These are phyloP conservation scores for Melanotaenia parkinsoni DNA, from an alignment of 2,797 vertebrate species.

Conservation along the genomic window DNA sequence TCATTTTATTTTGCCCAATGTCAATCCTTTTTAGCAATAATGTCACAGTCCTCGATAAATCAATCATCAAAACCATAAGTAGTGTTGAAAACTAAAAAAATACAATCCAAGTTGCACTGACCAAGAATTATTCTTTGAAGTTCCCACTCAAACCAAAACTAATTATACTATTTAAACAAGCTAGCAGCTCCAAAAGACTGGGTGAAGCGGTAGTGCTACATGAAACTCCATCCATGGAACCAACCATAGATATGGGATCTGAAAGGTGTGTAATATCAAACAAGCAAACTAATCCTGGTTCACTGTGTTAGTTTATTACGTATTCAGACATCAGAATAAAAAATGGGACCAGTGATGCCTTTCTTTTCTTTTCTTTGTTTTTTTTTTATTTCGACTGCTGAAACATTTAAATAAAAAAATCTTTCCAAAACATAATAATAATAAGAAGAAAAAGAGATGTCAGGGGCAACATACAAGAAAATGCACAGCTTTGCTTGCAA, in stretches of 20 bases:
- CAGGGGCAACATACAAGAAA: constrained; percentile 16
- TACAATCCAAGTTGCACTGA: constrained; percentile 7
- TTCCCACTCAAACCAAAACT: constrained; percentile 18
- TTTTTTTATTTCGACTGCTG: constrained; percentile 12
- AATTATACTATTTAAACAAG: constrained; percentile 27
- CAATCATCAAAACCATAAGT: constrained; percentile 9
- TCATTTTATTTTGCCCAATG: constrained; percentile 2
- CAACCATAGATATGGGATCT: not conserved
- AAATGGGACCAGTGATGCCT: not conserved
- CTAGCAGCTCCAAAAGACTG: not conserved
- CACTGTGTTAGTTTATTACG: not conserved
- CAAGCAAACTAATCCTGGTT: not conserved
- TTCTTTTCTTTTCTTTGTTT: not conserved
- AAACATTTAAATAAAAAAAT: not conserved
- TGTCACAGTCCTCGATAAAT: constrained; percentile 12
- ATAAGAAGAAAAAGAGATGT: constrained; percentile 16
- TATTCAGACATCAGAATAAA: constrained; percentile 3
- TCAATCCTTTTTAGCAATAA: constrained; percentile 6
- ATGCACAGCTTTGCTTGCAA: not conserved
- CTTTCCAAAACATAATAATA: not conserved
- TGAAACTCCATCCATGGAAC: not conserved
- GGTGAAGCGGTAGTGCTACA: not conserved
- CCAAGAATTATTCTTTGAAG: not conserved
- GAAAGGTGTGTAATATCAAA: not conserved
- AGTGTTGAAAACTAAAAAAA: constrained; percentile 7